Evolutionary conservation across 2,113 vertebrate genomes (phyloP).

Genomic region (Cryptotis parvus): DNA sequence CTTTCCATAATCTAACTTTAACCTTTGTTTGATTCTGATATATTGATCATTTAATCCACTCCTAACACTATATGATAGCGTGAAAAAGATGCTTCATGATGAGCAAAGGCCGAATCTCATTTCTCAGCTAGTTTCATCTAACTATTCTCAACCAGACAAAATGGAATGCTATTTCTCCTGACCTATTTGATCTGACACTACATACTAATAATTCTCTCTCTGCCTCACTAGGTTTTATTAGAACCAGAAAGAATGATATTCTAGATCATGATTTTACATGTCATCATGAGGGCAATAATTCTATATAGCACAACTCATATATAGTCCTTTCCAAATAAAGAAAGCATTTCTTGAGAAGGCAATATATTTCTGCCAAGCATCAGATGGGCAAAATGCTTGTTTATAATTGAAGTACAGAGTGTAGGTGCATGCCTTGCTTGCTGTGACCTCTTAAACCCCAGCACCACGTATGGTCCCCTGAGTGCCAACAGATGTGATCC

Average conservation of each 20-base stretch:
- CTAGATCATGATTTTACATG: background rate
- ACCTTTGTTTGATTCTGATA: background rate
- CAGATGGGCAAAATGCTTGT: constrained; percentile 33
- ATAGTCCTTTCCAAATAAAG: background rate
- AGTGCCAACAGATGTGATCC: no score
- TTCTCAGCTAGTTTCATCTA: background rate
- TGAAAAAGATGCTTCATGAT: background rate
- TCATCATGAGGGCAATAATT: accelerated
- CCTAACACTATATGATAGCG: background rate
- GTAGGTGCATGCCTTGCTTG: no score
- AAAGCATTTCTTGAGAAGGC: background rate
- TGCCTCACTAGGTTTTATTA: background rate
- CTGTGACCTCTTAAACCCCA: no score
- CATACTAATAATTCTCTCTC: background rate
- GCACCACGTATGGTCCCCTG: no score
- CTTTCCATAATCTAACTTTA: background rate
- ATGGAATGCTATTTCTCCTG: background rate
- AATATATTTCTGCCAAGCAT: background rate
- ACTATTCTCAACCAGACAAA: background rate
- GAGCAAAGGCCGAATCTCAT: background rate
- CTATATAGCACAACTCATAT: background rate
- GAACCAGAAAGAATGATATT: accelerated
- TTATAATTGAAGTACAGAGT: no score
- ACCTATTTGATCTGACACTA: accelerated
- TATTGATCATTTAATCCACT: background rate